Base-by-base conservation (phyloP, 1,140 invertebrate genomes). In the Aphelinus certus region DNA sequence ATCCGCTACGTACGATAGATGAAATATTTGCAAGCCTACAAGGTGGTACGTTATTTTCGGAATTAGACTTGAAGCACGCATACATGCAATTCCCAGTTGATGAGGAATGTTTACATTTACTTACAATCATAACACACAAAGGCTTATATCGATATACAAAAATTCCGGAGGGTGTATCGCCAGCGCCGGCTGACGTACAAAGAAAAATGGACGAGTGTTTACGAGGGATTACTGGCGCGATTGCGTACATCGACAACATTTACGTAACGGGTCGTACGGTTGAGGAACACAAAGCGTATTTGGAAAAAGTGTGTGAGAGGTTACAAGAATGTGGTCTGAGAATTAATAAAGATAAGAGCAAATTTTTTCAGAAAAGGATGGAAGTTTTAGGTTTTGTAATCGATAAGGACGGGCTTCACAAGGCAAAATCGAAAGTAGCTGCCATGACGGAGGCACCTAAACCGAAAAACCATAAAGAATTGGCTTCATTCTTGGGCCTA, bases 111-210 rank as follows among this genome's bases (percentile, higher is more conserved):
- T 57, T 26, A 57, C 3, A 62, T 2, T 45, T 45, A 2, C 61
- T 82, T 2, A 83, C 81, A 1, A 73, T 83, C 58, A 80, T 80
- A 57, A 66, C 64, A 7, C 64, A 66, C 51, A 82, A 80, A 73
- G 79, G 51, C 1, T 7, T 55, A 2, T 80, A 1, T 64, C 81
- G 57, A 49, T 73, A 78, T 51, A 77, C 61, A 1, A 53, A 64
- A n/a, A 53, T 76, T 2, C 67, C 61, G 10, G 43, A 51, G 53
- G 49, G 64, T 9, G 71, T 57, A 1, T 45, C 56, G 51, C 51
- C 71, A 4, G 63, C 71, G n/a, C 63, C 65, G 47, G 75, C 73
- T 5, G 71, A 77, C 26, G 61, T 75, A 7, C 77, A 76, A 46
- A 56, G 68, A 76, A 77, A 75, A 26, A 74, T 78, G 58, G 79